Evolutionary conservation across 2,797 vertebrate species (phyloP).

Genomic region (Gastrophryne carolinensis): DNA sequence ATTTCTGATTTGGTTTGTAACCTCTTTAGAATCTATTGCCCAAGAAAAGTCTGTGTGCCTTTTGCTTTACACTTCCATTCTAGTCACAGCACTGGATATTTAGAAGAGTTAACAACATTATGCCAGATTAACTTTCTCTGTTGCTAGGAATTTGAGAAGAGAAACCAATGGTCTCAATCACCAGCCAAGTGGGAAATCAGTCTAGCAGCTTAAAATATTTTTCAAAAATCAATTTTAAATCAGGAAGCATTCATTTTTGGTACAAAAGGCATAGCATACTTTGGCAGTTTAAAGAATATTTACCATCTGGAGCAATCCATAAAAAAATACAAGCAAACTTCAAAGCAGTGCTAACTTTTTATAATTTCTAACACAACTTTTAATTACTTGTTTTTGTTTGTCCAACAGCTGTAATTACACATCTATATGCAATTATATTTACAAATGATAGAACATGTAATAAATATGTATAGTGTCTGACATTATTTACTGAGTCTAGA

Average conservation of each 20-base stretch:
- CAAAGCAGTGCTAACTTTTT: not conserved
- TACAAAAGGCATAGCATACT: constrained; percentile 5
- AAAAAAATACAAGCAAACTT: not conserved
- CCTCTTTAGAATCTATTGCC: too few relatives aligned
- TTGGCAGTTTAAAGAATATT: not conserved
- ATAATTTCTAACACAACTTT: not conserved
- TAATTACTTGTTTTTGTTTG: too few relatives aligned
- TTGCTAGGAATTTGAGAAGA: constrained; percentile 1
- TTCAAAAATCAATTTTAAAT: constrained; percentile 31
- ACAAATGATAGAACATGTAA: too few relatives aligned
- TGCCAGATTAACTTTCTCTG: constrained; percentile 10
- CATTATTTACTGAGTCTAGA: too few relatives aligned
- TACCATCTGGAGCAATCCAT: not conserved
- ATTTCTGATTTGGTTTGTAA: too few relatives aligned
- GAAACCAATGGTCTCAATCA: constrained; percentile 18
- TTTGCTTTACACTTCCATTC: not conserved
- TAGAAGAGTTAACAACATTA: constrained; percentile 11
- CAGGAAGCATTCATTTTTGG: constrained; percentile 20
- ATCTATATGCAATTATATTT: too few relatives aligned
- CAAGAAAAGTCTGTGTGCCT: not conserved
- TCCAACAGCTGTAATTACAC: too few relatives aligned
- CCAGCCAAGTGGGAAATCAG: constrained; percentile 35
- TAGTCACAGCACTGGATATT: not conserved
- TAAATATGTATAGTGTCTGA: too few relatives aligned
- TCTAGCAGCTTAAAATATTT: constrained; percentile 25